Evolutionary conservation across 2,888 invertebrate species (phyloP), one percentile per base, ranked within the genome.

Genomic region (Leptopilina myrica): DNA sequence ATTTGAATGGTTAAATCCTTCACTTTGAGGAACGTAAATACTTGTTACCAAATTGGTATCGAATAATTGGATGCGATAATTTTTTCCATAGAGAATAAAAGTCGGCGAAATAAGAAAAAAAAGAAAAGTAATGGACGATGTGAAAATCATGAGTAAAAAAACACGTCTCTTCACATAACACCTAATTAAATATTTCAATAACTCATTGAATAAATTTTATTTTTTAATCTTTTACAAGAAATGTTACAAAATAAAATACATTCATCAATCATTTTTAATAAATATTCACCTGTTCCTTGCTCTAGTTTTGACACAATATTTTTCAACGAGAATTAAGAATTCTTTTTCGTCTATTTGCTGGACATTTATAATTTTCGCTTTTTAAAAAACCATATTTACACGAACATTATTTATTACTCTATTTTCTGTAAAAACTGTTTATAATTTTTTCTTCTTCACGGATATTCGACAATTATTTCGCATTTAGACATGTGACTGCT

Each of bases 1-100:
- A 40, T 65, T 65, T 65, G 40, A 65, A 43, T 65, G 40, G 43
- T 65, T 65, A 65, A 65, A 65, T 33, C 40, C 65, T 14, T 65
- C n/a, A 40, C 65, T 65, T 65, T 43, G 26, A 65, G 33, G 40
- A 65, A 14, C 33, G 40, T n/a, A 65, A 65, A 65, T 40, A 40
- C 40, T 65, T 40, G 14, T 65, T 33, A 65, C 43, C 43, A 65
- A 65, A 65, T 65, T n/a, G 43, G 40, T 65, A 65, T 33, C 65
- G 14, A 43, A 65, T 40, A 40, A 43, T 66, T 40, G 12, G 43
- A 66, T 15, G n/a, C 15, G 15, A 43, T 62, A 15, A 62, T 62
- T 62, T 62, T 62, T 62, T 8, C 49, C 49, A 49, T 20, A 62
- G 62, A 62, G n/a, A 62, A 62, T 62, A 62, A 15, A 62, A 15